Percentiles rank a stretch among this genome's conserved stretches.
Conservation (phyloP, 2,797 vertebrate species). For the Borostomias antarcticus region DNA sequence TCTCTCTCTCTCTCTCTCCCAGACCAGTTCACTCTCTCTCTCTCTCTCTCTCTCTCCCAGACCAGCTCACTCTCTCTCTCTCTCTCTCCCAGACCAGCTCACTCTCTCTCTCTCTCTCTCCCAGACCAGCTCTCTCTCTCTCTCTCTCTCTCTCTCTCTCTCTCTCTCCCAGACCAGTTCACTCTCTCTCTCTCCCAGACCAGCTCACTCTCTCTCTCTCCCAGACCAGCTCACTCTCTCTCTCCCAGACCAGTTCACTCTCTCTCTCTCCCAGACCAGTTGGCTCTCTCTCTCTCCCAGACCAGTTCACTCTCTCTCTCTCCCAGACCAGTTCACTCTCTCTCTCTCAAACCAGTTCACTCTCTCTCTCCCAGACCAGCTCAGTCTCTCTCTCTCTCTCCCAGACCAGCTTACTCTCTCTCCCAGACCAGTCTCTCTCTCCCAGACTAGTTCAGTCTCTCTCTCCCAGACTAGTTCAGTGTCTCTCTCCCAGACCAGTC, state of each 20-base stretch:
- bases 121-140: too few relatives aligned
- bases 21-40: too few relatives aligned
- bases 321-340: slow-evolving; percentile 44
- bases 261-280: slow-evolving; percentile 42
- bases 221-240: slow-evolving; percentile 44
- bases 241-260: slow-evolving; percentile 51
- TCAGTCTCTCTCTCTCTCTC: slow-evolving; percentile 46
- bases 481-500: slow-evolving; percentile 48
- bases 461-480: slow-evolving; percentile 47
- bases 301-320: slow-evolving; percentile 41
- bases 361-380: slow-evolving; percentile 42
- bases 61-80: too few relatives aligned
- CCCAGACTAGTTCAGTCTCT: slow-evolving; percentile 43
- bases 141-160: too few relatives aligned
- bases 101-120: slow-evolving; percentile 41
- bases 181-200: slow-evolving; percentile 52
- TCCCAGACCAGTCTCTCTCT: slow-evolving; percentile 46
- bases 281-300: slow-evolving; percentile 50
- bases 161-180: slow-evolving; percentile 46
- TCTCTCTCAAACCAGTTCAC: slow-evolving; percentile 51
- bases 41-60: slow-evolving; percentile 43
- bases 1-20: slow-evolving; percentile 46
- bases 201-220: slow-evolving; percentile 38
- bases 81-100: slow-evolving; percentile 50
- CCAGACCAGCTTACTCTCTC: slow-evolving; percentile 46